phyloP scores from a whole-genome alignment of 1,140 invertebrate species.

The Ceratina japonica region DNA sequence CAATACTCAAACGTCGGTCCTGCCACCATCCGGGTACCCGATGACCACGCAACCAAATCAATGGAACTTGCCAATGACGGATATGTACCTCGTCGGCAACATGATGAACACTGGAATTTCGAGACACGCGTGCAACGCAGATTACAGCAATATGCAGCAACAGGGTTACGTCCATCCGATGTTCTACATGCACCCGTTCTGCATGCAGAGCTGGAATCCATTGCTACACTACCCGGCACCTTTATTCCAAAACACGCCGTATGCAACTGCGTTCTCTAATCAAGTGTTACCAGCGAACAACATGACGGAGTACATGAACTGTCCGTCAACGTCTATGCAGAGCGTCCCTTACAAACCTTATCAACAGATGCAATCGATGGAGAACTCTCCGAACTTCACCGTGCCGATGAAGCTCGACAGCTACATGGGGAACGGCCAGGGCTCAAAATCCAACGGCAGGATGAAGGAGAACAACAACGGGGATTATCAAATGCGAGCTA shows the following conservation, averaged over 20 bases:
- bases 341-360: slow-evolving; percentile 36
- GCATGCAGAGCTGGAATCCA: slow-evolving; percentile 52
- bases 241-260: slow-evolving; percentile 34
- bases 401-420: slow-evolving; percentile 36
- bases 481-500: slow-evolving; percentile 23
- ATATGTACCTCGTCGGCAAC: slow-evolving; percentile 35
- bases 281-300: slow-evolving; percentile 14
- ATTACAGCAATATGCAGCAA: slow-evolving; percentile 26
- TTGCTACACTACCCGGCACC: slow-evolving; percentile 44
- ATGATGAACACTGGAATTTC: slow-evolving; percentile 22
- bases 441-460: slow-evolving; percentile 18
- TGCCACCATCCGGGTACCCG: slow-evolving; percentile 34
- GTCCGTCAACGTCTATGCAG: slow-evolving; percentile 10
- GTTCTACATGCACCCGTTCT: slow-evolving; percentile 30
- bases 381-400: slow-evolving; percentile 5
- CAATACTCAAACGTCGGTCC: slow-evolving; percentile 26
- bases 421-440: slow-evolving; percentile 24
- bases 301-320: slow-evolving; percentile 19
- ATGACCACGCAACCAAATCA: slow-evolving; percentile 17
- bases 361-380: slow-evolving; percentile 15
- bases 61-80: slow-evolving; percentile 29
- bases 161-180: slow-evolving; percentile 35
- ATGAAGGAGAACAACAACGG: slow-evolving; percentile 9
- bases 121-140: slow-evolving; percentile 11
- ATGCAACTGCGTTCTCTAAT: slow-evolving; percentile 3